Percentiles rank a stretch among this genome's conserved stretches.
Conservation (phyloP, 2,888 invertebrate species). For the Cremastinae sp. region DNA sequence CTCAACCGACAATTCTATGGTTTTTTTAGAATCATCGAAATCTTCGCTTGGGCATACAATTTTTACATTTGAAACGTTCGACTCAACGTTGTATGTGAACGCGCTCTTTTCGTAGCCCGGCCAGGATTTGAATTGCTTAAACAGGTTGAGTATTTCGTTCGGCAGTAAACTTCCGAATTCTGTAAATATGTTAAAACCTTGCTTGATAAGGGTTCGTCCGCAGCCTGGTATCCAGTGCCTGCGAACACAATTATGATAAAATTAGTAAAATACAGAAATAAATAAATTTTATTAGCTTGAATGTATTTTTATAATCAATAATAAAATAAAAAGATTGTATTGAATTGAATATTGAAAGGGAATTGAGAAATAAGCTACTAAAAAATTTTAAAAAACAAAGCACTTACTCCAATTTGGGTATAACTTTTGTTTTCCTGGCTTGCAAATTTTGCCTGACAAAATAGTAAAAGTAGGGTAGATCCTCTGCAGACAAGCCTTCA, state of each 20-base stretch:
- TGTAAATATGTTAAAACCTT: constrained; percentile 86
- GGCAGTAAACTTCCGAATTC: constrained; percentile 86
- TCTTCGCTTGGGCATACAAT: constrained; percentile 19
- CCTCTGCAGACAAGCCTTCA: constrained; percentile 76
- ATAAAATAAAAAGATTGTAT: constrained; percentile 44
- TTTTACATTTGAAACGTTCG: too few species aligned
- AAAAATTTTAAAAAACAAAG: neutral
- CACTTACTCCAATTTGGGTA: constrained; percentile 88
- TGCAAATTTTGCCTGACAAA: constrained; percentile 86
- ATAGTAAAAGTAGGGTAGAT: constrained; percentile 85
- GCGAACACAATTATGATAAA: constrained; percentile 50
- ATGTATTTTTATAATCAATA: constrained; percentile 1
- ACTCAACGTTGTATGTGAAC: constrained; percentile 19
- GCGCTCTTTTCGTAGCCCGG: constrained; percentile 61
- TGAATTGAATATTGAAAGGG: too few species aligned
- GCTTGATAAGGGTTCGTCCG: constrained; percentile 84
- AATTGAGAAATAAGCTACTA: too few species aligned
- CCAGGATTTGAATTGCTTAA: constrained; percentile 81
- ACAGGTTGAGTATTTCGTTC: constrained; percentile 84
- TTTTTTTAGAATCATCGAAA: neutral
- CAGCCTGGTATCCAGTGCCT: constrained; percentile 88
- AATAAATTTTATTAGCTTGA: neutral
- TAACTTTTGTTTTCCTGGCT: constrained; percentile 83
- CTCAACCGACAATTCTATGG: too few species aligned
- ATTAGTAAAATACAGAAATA: neutral